These are phyloP conservation scores for Drosophila biarmipes DNA, from an alignment of 1,140 invertebrate species.

Conservation along the genomic window DNA sequence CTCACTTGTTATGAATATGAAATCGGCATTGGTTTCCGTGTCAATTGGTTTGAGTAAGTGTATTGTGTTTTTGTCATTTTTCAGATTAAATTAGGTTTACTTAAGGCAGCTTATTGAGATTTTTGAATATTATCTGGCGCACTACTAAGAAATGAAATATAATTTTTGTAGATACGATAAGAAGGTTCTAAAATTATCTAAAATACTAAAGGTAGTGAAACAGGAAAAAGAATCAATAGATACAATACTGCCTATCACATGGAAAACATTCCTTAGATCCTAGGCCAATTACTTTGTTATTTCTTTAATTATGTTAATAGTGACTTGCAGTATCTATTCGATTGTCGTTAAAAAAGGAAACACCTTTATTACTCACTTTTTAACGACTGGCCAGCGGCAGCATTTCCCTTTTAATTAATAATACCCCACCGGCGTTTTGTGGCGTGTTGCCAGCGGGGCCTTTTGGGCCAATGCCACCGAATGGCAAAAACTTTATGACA, in stretches of 20 bases:
- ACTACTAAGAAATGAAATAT: too few relatives aligned
- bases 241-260: too few relatives aligned
- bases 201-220: too few relatives aligned
- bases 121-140: too few relatives aligned
- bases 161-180: too few relatives aligned
- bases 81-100: neutral
- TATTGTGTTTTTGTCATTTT: conserved; percentile 2
- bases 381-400: conserved; percentile 29
- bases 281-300: conserved; percentile 4
- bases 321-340: conserved; percentile 35
- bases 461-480: conserved; percentile 49
- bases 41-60: conserved; percentile 12
- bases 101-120: neutral
- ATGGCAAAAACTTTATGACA: conserved; percentile 49
- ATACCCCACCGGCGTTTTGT: conserved; percentile 18
- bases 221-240: neutral
- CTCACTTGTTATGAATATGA: conserved; percentile 40
- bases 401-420: conserved; percentile 52
- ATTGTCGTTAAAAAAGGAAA: conserved; percentile 37
- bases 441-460: conserved; percentile 33
- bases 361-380: conserved; percentile 47
- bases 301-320: conserved; percentile 29
- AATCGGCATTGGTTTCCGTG: conserved; percentile 27
- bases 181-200: too few relatives aligned
- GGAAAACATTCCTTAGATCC: neutral